Evolutionary conservation across 2,797 vertebrate genomes (phyloP), one percentile per base, ranked within the genome.

Genomic region (Pygocentrus nattereri): DNA sequence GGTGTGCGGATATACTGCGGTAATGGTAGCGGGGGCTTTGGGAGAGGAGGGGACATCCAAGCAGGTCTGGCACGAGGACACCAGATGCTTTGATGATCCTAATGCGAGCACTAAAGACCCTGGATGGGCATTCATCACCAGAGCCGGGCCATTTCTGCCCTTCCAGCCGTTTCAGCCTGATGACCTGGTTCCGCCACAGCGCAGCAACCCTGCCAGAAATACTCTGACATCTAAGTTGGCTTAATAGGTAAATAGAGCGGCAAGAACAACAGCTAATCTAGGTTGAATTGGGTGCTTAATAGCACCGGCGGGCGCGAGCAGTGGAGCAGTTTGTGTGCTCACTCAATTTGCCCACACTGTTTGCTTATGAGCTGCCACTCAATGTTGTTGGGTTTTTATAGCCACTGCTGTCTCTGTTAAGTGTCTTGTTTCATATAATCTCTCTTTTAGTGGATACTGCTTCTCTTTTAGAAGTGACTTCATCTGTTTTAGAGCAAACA

Each of bases 381-480:
- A 38, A 19, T 12, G 61, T 71, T 58, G n/a, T 69, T 71, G 64
- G 50, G 31, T 74, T 65, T 50, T 31, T 74, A 41, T 70, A 67
- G 38, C 52, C 47, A 59, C 38, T 69, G 50, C 34, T 85, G 69
- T 79, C 23, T 85, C 67, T 81, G 27, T 86, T 56, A 83, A 84
- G 77, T 86, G 69, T 64, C 59, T 77, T 82, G 25, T 85, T 82
- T 85, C 56, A 83, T 83, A 83, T 84, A 82, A 87, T 88, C 81
- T 88, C 50, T 89, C 84, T 90, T 88, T 64, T 84, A 90, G 88
- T 80, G 75, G 62, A 80, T 76, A 85, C 87, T 75, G 73, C 87
- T 75, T 78, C 80, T 71, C 11, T 82, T 87, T 83, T 87, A 89
- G 82, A 88, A 82, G 73, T 84, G 77, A 88, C 87, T 74, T 71